phyloP scores from a whole-genome alignment of 2,113 vertebrate genomes.

The Corynorhinus townsendii region DNA sequence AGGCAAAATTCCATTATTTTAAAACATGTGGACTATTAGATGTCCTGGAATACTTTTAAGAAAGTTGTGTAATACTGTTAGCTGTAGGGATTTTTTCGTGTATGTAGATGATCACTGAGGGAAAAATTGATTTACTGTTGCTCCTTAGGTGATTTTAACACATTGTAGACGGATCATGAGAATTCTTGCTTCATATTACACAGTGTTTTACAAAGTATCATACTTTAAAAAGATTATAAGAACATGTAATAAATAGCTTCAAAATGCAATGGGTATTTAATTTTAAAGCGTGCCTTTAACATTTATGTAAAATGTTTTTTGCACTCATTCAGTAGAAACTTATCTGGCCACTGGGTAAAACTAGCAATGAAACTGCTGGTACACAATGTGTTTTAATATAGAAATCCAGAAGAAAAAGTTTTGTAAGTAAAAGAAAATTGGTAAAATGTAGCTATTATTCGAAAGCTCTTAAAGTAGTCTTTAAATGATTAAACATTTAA shows the following conservation, averaged over 20 bases:
- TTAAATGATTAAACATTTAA: not conserved
- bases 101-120: not conserved
- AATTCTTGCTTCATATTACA: too few relatives aligned
- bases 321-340: too few relatives aligned
- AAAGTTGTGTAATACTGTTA: not conserved
- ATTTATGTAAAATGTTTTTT: too few relatives aligned
- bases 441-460: not conserved
- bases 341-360: too few relatives aligned
- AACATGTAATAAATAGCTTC: too few relatives aligned
- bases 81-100: not conserved
- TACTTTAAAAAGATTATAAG: too few relatives aligned
- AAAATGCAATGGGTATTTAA: too few relatives aligned
- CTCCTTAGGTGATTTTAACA: not conserved
- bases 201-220: too few relatives aligned
- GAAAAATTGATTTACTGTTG: not conserved
- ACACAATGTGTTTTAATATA: not conserved
- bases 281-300: too few relatives aligned
- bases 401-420: not conserved
- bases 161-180: too few relatives aligned
- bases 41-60: not conserved
- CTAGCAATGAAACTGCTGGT: too few relatives aligned
- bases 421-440: slow-evolving; percentile 7
- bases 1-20: slow-evolving; percentile 36
- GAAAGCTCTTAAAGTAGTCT: not conserved
- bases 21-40: not conserved